A percentile compares a stretch with the other conserved stretches of the same genome.
Evolutionary conservation across 2,113 vertebrate genomes (phyloP).

Genomic region (Cyanoliseus patagonus): DNA sequence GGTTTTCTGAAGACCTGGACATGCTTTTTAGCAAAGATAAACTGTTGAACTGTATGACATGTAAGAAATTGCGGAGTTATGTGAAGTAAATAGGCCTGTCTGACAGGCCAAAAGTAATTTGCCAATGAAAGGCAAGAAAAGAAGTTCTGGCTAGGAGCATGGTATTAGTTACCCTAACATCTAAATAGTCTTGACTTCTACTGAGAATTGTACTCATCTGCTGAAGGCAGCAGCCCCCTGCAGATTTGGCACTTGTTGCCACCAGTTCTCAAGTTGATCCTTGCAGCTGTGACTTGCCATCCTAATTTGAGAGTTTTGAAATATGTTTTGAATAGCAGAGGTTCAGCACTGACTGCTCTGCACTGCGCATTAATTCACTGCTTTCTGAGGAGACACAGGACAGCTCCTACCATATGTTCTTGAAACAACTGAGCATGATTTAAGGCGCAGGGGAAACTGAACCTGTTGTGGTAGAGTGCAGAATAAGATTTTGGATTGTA

Average conservation of each 20-base stretch:
- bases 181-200: neutral
- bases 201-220: neutral
- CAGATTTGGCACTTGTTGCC: neutral
- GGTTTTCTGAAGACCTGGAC: neutral
- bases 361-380: neutral
- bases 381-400: neutral
- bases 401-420: neutral
- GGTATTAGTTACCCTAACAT: neutral
- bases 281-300: conserved; percentile 2
- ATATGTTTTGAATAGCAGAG: neutral
- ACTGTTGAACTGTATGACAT: neutral
- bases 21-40: neutral
- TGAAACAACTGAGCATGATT: neutral
- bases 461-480: neutral
- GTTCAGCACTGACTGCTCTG: neutral
- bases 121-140: neutral
- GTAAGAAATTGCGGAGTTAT: neutral
- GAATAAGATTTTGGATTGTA: neutral
- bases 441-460: neutral
- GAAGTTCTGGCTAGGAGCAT: neutral
- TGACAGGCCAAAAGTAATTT: neutral
- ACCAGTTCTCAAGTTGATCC: neutral
- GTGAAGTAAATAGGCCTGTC: neutral
- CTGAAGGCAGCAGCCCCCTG: neutral
- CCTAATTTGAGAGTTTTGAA: neutral